These are phyloP conservation scores for Drosophila repletoides DNA, from an alignment of 1,140 invertebrate species.

Conservation along the genomic window DNA sequence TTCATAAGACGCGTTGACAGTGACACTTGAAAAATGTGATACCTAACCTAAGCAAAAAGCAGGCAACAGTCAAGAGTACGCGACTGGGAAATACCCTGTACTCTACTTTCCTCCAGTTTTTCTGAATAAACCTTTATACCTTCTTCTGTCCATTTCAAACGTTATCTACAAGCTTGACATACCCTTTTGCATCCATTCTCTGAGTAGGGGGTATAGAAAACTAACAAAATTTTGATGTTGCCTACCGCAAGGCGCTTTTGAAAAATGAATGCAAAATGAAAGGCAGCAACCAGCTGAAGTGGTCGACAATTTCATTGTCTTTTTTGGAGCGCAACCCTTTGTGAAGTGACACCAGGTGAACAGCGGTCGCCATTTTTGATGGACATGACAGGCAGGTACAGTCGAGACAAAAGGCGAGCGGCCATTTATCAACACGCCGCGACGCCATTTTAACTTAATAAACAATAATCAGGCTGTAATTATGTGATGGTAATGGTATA, in stretches of 20 bases:
- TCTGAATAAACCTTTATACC: too few relatives aligned
- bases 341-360: constrained; percentile 61
- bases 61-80: too few relatives aligned
- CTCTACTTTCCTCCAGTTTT: too few relatives aligned
- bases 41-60: constrained; percentile 4
- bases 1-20: constrained; percentile 54
- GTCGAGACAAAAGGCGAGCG: constrained; percentile 43
- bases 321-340: constrained; percentile 29
- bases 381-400: constrained; percentile 38
- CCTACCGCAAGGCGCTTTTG: constrained; percentile 44
- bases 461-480: constrained; percentile 77
- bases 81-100: too few relatives aligned
- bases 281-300: not conserved
- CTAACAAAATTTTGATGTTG: constrained; percentile 13
- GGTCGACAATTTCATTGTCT: constrained; percentile 25
- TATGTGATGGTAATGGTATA: constrained; percentile 73
- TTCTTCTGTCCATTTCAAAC: too few relatives aligned
- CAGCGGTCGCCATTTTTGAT: constrained; percentile 22
- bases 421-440: constrained; percentile 57
- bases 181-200: too few relatives aligned
- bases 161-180: too few relatives aligned
- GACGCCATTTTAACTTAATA: constrained; percentile 69
- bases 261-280: constrained; percentile 36
- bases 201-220: too few relatives aligned
- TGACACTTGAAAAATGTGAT: constrained; percentile 67